Evolutionary conservation across 2,888 invertebrate species (phyloP).

Genomic region (Noctua comes): DNA sequence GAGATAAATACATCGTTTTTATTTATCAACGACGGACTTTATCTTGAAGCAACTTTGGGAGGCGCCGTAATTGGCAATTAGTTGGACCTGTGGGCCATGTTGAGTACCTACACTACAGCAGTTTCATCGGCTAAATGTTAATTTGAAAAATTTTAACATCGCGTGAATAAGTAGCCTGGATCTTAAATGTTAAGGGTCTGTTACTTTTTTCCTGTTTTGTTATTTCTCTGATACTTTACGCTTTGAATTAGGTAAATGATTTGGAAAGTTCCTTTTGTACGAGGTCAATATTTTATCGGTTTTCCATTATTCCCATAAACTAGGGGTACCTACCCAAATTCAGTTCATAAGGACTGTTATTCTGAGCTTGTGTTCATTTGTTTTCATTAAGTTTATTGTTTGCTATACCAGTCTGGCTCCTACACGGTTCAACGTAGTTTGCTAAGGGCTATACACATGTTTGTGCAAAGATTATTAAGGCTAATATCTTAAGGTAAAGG

Average conservation of each 20-base stretch:
- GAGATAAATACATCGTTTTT: constrained; percentile 62
- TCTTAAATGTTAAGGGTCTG: constrained; percentile 23
- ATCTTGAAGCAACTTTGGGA: constrained; percentile 66
- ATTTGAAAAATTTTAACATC: constrained; percentile 52
- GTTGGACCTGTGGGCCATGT: constrained; percentile 65
- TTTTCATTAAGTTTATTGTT: constrained; percentile 46
- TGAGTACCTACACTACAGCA: constrained; percentile 63
- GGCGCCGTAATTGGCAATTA: constrained; percentile 79
- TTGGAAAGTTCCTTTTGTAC: constrained; percentile 7
- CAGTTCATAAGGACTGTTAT: constrained; percentile 6
- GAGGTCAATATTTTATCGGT: constrained; percentile 27
- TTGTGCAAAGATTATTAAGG: constrained; percentile 44
- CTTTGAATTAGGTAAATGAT: constrained; percentile 19
- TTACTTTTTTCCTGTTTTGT: background rate
- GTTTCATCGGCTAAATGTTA: constrained; percentile 63
- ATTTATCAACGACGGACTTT: constrained; percentile 64
- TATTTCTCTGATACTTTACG: background rate
- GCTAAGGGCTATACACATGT: constrained; percentile 28
- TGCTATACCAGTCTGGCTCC: constrained; percentile 29
- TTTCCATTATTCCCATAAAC: constrained; percentile 15
- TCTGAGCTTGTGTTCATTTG: constrained; percentile 11
- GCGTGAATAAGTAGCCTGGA: constrained; percentile 24
- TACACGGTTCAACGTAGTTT: constrained; percentile 51
- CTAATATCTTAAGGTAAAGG: constrained; percentile 45
- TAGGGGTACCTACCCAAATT: background rate